phyloP scores from a whole-genome alignment of 2,113 vertebrate genomes.

The Caretta caretta region DNA sequence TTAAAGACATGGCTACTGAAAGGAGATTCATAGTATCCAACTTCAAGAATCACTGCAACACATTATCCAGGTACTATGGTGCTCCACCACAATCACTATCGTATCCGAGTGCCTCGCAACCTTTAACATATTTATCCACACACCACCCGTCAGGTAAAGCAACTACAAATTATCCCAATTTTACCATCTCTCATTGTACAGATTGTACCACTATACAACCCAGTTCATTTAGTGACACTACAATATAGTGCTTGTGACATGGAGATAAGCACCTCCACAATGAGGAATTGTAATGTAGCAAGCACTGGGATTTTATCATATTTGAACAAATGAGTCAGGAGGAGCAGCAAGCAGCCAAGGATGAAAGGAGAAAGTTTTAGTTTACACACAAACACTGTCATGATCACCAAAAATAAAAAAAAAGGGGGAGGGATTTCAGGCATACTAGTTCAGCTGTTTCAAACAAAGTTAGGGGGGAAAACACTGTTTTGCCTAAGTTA shows the following conservation, averaged over 20 bases:
- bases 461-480: not conserved
- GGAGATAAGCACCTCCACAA: not conserved
- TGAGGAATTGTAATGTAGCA: not conserved
- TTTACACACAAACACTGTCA: not conserved
- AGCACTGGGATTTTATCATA: not conserved
- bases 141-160: not conserved
- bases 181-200: not conserved
- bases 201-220: not conserved
- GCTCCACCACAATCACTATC: not conserved
- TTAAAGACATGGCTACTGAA: slow-evolving; percentile 32
- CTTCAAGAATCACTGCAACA: slow-evolving; percentile 33
- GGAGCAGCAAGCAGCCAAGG: not conserved
- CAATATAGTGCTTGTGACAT: not conserved
- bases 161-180: not conserved
- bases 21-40: slow-evolving; percentile 9
- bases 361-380: slow-evolving; percentile 3
- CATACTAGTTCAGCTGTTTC: not conserved
- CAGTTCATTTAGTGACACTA: not conserved
- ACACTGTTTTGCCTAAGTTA: not conserved
- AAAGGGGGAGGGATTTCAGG: not conserved
- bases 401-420: slow-evolving; percentile 7
- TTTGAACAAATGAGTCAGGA: not conserved
- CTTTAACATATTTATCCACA: not conserved
- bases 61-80: not conserved
- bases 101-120: not conserved